phyloP scores from a whole-genome alignment of 2,888 invertebrate genomes.

The Tetanocera ferruginea region DNA sequence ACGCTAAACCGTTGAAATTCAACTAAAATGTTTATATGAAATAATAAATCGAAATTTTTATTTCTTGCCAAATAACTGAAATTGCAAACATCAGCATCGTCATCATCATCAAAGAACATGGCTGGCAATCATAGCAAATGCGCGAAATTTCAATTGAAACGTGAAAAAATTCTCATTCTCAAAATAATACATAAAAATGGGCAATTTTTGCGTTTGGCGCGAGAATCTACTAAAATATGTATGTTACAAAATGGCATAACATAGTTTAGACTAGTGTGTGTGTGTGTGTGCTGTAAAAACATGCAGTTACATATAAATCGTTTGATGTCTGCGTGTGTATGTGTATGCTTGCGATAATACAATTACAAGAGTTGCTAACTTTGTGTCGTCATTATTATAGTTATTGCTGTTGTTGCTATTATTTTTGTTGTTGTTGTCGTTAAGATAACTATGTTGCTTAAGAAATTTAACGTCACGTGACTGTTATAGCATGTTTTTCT shows the following conservation, averaged over 20 bases:
- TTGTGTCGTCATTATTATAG: conserved; percentile 8
- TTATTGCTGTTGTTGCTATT: conserved; percentile 25
- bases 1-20: background rate
- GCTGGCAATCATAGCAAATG: background rate
- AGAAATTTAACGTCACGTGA: too few species aligned
- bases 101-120: too few species aligned
- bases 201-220: background rate
- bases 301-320: background rate
- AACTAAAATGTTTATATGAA: too few species aligned
- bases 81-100: too few species aligned
- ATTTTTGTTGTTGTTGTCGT: background rate
- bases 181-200: conserved; percentile 1
- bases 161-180: background rate
- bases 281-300: background rate
- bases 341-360: background rate
- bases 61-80: too few species aligned
- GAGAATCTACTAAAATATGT: conserved; percentile 10
- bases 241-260: conserved; percentile 8
- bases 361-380: background rate
- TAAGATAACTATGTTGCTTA: too few species aligned
- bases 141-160: background rate
- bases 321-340: background rate
- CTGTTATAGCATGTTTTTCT: too few species aligned
- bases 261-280: background rate
- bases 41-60: too few species aligned